Base-by-base conservation (phyloP, 1,140 invertebrate species). In the Drosophila kanapiae region DNA sequence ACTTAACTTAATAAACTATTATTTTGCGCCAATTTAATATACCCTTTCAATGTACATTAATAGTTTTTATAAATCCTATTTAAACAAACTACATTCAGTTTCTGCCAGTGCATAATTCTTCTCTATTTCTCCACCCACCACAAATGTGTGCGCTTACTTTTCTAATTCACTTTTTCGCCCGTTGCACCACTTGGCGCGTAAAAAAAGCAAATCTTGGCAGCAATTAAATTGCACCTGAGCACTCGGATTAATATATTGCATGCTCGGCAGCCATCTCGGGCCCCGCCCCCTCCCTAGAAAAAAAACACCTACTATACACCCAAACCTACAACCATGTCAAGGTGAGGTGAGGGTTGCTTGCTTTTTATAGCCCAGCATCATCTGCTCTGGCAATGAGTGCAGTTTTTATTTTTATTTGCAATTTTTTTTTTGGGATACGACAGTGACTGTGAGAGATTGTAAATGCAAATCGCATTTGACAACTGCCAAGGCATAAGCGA, bases 211-310 rank as follows among this genome's bases (percentile, higher is more conserved):
- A 85, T 90, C 78, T 90, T 90, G 85, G 86, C 85, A 90, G 81
- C 85, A 90, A 90, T 85, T 90, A 82, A 90, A 80, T 90, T 90
- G 75, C 85, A 91, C 85, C 86, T 90, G 85, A 79, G 81, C 84
- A 84, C 77, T 83, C 72, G 72, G 72, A 68, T 88, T 75, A 86
- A 80, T 84, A 85, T 80, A 53, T 71, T 58, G 51, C 62, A 63
- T 70, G 54, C 60, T 63, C 62, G 54, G 57, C 54, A 48, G 40
- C 37, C 38, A 40, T 18, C 56, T 43, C 62, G 16, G 14, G 38
- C 48, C 33, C 16, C 37, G 9, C 4, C 31, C 18, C 4, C 48
- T 7, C 45, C 13, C 64, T 23, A 23, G 23, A 23, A 23, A 45
- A 45, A 45, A 37, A 16, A 33, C 38, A 13, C 56, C 35, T 40